Conservation (phyloP, 2,113 vertebrate genomes). For the Alethe castanea region DNA sequence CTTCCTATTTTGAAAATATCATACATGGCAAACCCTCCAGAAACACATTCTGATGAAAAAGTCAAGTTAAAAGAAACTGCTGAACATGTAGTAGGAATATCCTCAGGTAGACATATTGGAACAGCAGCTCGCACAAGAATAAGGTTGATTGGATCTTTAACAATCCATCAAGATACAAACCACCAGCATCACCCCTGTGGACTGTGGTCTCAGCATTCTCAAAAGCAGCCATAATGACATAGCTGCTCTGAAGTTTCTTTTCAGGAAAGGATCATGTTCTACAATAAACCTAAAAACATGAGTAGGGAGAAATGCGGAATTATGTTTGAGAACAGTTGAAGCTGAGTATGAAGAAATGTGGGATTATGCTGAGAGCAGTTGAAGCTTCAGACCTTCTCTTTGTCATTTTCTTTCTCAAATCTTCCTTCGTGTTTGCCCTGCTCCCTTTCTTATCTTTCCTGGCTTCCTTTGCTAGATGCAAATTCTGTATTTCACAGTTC, state of each 20-base stretch:
- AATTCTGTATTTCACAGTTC: neutral
- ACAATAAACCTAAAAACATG: fast-evolving
- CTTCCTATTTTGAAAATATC: neutral
- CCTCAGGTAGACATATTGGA: neutral
- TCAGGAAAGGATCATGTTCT: neutral
- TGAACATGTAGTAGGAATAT: neutral
- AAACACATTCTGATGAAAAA: neutral
- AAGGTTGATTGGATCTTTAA: neutral
- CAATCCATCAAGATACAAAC: neutral
- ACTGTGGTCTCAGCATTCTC: neutral
- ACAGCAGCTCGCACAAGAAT: neutral
- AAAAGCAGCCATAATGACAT: neutral
- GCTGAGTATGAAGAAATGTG: neutral
- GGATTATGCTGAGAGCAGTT: neutral
- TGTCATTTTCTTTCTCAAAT: neutral
- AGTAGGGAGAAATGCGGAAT: neutral
- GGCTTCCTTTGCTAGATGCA: neutral
- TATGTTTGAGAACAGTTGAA: neutral
- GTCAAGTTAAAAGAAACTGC: neutral
- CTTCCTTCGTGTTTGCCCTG: neutral
- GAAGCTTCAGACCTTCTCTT: neutral
- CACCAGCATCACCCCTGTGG: neutral
- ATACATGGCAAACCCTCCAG: neutral
- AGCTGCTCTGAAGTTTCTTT: neutral
- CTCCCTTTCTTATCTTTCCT: neutral